A percentile compares a stretch with the other conserved stretches of the same genome.
Conservation (phyloP, 2,113 vertebrate species). For the Tupaia chinensis region DNA sequence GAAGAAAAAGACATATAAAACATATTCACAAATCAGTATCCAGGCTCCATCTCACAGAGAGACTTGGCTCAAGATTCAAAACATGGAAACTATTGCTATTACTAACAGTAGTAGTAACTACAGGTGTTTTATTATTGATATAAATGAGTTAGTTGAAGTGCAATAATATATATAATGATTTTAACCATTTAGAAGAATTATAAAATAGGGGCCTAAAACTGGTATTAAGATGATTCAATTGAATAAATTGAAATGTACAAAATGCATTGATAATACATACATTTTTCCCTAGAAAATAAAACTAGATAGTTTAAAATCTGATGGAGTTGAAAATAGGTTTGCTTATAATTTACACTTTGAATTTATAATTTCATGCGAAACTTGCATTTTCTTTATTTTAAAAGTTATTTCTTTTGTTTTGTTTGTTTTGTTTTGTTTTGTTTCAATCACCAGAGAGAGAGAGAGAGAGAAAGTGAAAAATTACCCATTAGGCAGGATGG, state of each 20-base stretch:
- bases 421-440: no score
- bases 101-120: background rate
- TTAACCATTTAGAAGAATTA: background rate
- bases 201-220: background rate
- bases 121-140: background rate
- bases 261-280: background rate
- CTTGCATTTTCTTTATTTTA: background rate
- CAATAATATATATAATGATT: background rate
- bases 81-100: background rate
- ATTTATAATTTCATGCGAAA: background rate
- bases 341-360: background rate
- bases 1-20: background rate
- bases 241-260: background rate
- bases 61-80: background rate
- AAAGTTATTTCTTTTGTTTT: no score
- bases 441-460: no score
- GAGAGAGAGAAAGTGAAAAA: no score
- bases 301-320: constrained; percentile 1
- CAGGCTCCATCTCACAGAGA: background rate
- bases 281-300: constrained; percentile 8
- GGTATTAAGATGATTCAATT: background rate
- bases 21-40: background rate
- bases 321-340: constrained; percentile 44
- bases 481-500: no score
- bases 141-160: background rate